phyloP scores from a whole-genome alignment of 1,140 invertebrate species.

The Formica selysi region DNA sequence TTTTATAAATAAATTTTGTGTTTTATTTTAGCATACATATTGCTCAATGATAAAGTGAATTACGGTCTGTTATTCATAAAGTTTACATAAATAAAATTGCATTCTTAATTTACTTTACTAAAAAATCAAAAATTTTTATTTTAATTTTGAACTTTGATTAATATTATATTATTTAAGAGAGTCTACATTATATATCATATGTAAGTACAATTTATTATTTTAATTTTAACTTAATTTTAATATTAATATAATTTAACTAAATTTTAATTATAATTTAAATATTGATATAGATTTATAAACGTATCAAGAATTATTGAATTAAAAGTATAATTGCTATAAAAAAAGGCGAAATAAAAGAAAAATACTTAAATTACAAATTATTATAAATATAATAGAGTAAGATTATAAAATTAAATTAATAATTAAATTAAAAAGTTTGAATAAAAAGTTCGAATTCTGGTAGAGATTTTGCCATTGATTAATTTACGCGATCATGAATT shows the following conservation, averaged over 20 bases:
- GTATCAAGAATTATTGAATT: too few relatives aligned
- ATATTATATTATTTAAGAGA: not conserved
- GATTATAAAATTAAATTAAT: not conserved
- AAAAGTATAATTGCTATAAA: too few relatives aligned
- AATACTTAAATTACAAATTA: too few relatives aligned
- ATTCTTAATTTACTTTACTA: not conserved
- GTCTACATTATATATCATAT: not conserved
- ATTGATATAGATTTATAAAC: too few relatives aligned
- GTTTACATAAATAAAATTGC: not conserved
- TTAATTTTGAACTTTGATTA: not conserved
- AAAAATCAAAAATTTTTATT: not conserved
- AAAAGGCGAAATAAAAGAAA: too few relatives aligned
- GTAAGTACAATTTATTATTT: not conserved
- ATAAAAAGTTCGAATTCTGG: not conserved
- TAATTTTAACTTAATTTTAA: too few relatives aligned
- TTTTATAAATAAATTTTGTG: not conserved
- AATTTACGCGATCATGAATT: not conserved
- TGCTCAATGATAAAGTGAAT: not conserved
- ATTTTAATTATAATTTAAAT: too few relatives aligned
- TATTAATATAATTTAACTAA: too few relatives aligned
- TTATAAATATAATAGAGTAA: not conserved
- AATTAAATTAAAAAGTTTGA: not conserved
- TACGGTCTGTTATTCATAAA: not conserved
- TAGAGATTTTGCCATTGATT: not conserved
- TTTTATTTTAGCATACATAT: not conserved